A percentile compares a stretch with the other conserved stretches of the same genome.
Evolutionary conservation across 2,888 invertebrate species (phyloP).

Genomic region (Neoitamus cyanurus): DNA sequence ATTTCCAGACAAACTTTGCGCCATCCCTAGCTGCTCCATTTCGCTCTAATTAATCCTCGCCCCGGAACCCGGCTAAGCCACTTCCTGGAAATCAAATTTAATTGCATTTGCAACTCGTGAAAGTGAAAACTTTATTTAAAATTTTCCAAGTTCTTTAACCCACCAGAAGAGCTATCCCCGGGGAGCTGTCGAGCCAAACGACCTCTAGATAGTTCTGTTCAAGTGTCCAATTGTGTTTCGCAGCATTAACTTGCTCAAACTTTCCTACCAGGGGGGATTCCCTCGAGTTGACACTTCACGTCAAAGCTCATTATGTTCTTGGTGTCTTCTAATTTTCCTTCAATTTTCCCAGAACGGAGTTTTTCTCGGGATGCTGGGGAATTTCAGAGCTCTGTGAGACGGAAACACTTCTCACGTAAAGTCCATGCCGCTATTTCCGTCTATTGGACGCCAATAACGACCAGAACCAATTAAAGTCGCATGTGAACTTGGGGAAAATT

Average conservation of each 20-base stretch:
- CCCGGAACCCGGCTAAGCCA: not conserved
- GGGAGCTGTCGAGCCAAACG: not conserved
- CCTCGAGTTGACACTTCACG: constrained; percentile 1
- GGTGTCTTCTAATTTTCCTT: not conserved
- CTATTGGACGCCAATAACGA: not conserved
- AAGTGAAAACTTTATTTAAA: constrained; percentile 12
- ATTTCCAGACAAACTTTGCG: not conserved
- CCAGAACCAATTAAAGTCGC: not conserved
- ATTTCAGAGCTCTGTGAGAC: not conserved
- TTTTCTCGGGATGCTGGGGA: not conserved
- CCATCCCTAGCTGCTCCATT: not conserved
- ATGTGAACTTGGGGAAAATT: not conserved
- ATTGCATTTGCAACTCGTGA: constrained; percentile 2
- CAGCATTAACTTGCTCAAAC: constrained; percentile 6
- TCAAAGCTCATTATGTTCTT: constrained; percentile 10
- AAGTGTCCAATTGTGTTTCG: constrained; percentile 18
- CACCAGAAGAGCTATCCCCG: not conserved
- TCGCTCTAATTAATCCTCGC: not conserved
- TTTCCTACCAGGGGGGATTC: not conserved
- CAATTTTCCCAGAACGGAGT: not conserved
- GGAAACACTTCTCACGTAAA: not conserved
- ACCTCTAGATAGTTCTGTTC: not conserved
- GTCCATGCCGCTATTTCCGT: not conserved
- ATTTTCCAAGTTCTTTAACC: not conserved
- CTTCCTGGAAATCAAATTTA: constrained; percentile 10